Base-by-base conservation (phyloP, 1,140 invertebrate species). In the Phortica variegata region DNA sequence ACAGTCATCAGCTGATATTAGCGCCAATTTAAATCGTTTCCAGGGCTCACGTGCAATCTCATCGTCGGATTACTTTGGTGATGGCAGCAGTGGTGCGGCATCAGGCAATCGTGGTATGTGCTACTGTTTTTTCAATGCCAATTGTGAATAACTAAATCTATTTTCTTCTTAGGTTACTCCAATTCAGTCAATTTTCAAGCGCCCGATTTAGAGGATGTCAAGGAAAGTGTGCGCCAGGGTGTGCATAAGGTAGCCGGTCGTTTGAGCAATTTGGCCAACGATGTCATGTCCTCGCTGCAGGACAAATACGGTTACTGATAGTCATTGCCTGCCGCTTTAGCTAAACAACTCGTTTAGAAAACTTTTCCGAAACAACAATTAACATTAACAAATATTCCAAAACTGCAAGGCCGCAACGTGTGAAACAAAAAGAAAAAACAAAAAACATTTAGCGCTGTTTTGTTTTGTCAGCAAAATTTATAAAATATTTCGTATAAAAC, bases 221-320 rank as follows among this genome's bases (percentile, higher is more conserved):
- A 91, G 74, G 96, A 99, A 79, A 94, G 93, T 60, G 93, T 99
- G 6, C 86, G 88, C 58, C 90, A 95, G 77, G 95, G 96, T 44
- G 95, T 98, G 23, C 93, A 90, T 46, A 97, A 95, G 81, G 95
- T 98, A 47, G 95, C 96, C 21, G 95, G 92, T 4, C 88, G 89
- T 68, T 77, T 99, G 10, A 97, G 95, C 59, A 93, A 87, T 49
- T 78, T 98, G 48, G 94, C 95, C 43, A 97, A 90, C 80, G 93
- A 93, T 56, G 88, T 98, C 3, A 94, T 97, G 82, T 88, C 86
- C 47, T 93, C 91, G 53, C 81, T 97, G 70, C 93, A 96, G 82
- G 93, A 83, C 61, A 78, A 79, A 72, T 83, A 83, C 65, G 82
- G 81, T 17, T 81, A 82, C 78, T 82, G 80, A 81, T 72, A 66